phyloP scores from a whole-genome alignment of 2,888 invertebrate genomes.

The Campaea margaritaria region DNA sequence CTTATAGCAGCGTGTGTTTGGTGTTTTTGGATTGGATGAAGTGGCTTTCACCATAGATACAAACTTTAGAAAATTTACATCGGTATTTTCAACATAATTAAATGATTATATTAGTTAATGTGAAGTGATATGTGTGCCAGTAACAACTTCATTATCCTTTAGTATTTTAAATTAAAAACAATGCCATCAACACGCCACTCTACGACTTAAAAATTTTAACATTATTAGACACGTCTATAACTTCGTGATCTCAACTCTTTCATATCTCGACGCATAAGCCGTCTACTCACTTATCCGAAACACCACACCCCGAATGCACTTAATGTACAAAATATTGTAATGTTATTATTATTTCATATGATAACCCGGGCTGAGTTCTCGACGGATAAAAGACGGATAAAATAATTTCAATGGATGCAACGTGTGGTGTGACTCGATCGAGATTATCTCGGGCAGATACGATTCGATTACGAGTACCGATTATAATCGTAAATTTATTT shows the following conservation, averaged over 20 bases:
- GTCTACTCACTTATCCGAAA: constrained; percentile 67
- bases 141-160: no score
- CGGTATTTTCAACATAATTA: no score
- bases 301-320: constrained; percentile 75
- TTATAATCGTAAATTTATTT: constrained; percentile 56
- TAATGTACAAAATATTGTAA: constrained; percentile 82
- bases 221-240: constrained; percentile 37
- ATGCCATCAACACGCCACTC: no score
- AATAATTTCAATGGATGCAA: constrained; percentile 68
- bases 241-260: constrained; percentile 46
- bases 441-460: constrained; percentile 62
- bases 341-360: constrained; percentile 80
- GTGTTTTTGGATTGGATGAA: no score
- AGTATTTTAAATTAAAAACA: no score
- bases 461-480: constrained; percentile 42
- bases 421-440: constrained; percentile 54
- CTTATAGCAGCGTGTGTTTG: no score
- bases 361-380: constrained; percentile 69
- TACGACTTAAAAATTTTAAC: no score
- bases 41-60: no score
- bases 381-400: constrained; percentile 54
- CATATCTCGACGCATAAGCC: constrained; percentile 67
- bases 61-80: no score
- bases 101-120: no score
- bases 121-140: no score